Conservation (phyloP, 1,140 invertebrate genomes). For the Drosophila subpulchrella region DNA sequence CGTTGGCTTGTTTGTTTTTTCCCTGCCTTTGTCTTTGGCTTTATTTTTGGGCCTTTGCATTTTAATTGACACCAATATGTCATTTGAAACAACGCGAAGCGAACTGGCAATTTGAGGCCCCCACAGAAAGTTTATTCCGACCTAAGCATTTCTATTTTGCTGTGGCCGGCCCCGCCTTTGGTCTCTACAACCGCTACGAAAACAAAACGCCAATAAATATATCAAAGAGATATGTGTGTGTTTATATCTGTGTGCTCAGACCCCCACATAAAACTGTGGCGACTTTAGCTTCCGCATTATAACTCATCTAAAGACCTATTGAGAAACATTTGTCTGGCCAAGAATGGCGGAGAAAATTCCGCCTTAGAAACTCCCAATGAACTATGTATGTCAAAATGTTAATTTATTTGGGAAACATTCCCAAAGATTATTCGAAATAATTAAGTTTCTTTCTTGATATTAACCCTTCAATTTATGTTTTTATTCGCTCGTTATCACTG, state of each 20-base stretch:
- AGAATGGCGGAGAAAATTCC: conserved; percentile 16
- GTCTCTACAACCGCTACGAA: conserved; percentile 5
- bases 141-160: conserved; percentile 21
- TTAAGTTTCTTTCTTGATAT: background rate
- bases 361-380: conserved; percentile 4
- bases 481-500: background rate
- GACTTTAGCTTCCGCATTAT: conserved; percentile 56
- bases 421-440: background rate
- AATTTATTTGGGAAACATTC: background rate
- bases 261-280: conserved; percentile 30
- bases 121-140: conserved; percentile 46
- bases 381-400: background rate
- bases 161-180: conserved; percentile 18
- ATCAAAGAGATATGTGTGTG: conserved; percentile 25
- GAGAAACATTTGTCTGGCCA: conserved; percentile 22
- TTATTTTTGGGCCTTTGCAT: conserved; percentile 62
- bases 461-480: background rate
- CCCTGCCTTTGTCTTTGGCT: conserved; percentile 32
- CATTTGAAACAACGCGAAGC: conserved; percentile 43
- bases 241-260: background rate
- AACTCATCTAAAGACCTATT: conserved; percentile 34
- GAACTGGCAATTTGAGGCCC: conserved; percentile 32
- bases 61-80: conserved; percentile 76
- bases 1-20: conserved; percentile 20
- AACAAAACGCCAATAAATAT: conserved; percentile 54